phyloP scores from a whole-genome alignment of 2,888 invertebrate genomes.

The Prosopocoilus inquinatus region DNA sequence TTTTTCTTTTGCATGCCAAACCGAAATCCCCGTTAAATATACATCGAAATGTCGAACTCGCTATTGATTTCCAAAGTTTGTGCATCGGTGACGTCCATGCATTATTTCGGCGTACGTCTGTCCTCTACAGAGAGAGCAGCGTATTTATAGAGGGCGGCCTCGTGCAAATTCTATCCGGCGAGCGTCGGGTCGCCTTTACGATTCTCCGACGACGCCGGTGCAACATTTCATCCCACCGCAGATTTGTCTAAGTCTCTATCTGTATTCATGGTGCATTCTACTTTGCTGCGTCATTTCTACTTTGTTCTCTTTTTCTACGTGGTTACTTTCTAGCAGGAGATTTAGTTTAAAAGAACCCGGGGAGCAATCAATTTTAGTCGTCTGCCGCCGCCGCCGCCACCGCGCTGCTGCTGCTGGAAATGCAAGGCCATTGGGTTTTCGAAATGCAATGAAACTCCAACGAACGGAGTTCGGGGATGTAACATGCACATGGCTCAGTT shows the following conservation, averaged over 20 bases:
- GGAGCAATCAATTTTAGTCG: conserved; percentile 21
- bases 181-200: conserved; percentile 29
- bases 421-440: too few species aligned
- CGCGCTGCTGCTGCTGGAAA: too few species aligned
- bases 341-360: conserved; percentile 25
- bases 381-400: too few species aligned
- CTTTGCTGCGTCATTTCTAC: conserved; percentile 23
- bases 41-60: not conserved
- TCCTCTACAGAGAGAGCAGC: not conserved
- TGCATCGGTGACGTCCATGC: conserved; percentile 1
- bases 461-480: too few species aligned
- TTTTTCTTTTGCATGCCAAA: too few species aligned
- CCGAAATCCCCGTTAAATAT: too few species aligned
- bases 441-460: too few species aligned
- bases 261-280: conserved; percentile 35
- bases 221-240: conserved; percentile 37
- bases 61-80: not conserved
- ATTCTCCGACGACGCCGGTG: conserved; percentile 37
- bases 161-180: conserved; percentile 17
- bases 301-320: conserved; percentile 11
- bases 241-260: conserved; percentile 39
- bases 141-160: conserved; percentile 15
- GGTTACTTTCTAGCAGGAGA: conserved; percentile 13
- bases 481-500: too few species aligned
- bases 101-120: conserved; percentile 1